phyloP scores from a whole-genome alignment of 2,797 vertebrate species.

The Schizopygopsis malacanthus region DNA sequence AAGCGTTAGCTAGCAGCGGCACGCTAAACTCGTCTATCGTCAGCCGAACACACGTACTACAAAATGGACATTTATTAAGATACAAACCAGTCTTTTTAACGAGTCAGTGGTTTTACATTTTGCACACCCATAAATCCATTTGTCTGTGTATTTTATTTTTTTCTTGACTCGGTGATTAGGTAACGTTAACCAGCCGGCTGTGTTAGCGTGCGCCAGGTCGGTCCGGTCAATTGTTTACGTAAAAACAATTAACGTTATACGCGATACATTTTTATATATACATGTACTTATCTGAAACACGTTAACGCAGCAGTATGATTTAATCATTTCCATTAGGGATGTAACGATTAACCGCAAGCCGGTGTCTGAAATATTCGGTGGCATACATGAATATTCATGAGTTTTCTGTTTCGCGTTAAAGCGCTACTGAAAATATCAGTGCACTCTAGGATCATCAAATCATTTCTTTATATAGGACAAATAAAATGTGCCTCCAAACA shows the following conservation, averaged over 20 bases:
- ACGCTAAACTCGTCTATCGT: slow-evolving; percentile 4
- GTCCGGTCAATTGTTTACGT: slow-evolving; percentile 26
- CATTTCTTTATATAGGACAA: too few relatives aligned
- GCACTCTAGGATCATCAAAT: too few relatives aligned
- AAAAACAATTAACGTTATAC: not conserved
- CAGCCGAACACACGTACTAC: too few relatives aligned
- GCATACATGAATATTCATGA: too few relatives aligned
- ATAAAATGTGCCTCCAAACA: too few relatives aligned
- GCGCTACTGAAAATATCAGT: too few relatives aligned
- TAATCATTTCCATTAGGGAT: not conserved
- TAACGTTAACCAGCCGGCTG: too few relatives aligned
- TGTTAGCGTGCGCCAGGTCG: slow-evolving; percentile 12
- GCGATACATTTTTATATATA: not conserved
- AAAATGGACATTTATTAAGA: not conserved
- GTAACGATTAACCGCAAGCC: too few relatives aligned
- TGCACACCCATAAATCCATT: not conserved
- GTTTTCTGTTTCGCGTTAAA: too few relatives aligned
- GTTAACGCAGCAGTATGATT: not conserved
- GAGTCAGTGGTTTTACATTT: not conserved
- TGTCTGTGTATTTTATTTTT: too few relatives aligned
- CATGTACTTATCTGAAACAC: not conserved
- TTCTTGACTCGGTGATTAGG: not conserved
- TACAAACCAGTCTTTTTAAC: not conserved
- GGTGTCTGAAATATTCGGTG: too few relatives aligned
- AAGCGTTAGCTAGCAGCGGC: not conserved